Evolutionary conservation across 1,140 invertebrate species (phyloP).

Genomic region (Andrena cerasifolii): DNA sequence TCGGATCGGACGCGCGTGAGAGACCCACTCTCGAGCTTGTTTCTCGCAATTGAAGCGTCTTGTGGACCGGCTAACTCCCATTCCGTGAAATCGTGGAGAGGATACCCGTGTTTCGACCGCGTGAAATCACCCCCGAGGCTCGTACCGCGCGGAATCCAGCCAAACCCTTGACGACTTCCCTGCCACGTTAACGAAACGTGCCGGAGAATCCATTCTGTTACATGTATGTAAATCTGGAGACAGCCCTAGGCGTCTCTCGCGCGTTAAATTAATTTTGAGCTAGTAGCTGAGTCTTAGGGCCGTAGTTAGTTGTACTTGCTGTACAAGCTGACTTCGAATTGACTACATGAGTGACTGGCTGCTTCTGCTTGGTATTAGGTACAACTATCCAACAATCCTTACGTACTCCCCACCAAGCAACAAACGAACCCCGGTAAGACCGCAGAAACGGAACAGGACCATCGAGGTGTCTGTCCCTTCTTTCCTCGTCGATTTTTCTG

Average conservation of each 20-base stretch:
- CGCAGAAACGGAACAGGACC: conserved; percentile 5
- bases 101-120: conserved; percentile 52
- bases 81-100: conserved; percentile 49
- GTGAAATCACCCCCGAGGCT: conserved; percentile 35
- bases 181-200: conserved; percentile 33
- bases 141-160: conserved; percentile 5
- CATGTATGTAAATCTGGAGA: too few relatives aligned
- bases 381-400: too few relatives aligned
- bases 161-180: background rate
- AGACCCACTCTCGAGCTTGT: conserved; percentile 36
- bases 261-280: too few relatives aligned
- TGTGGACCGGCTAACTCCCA: conserved; percentile 54
- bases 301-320: too few relatives aligned
- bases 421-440: too few relatives aligned
- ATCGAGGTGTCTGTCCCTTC: background rate
- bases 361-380: too few relatives aligned
- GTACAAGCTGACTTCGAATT: too few relatives aligned
- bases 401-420: too few relatives aligned
- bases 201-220: background rate
- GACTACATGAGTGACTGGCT: too few relatives aligned
- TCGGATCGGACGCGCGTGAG: conserved; percentile 69
- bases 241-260: too few relatives aligned
- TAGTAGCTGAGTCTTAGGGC: too few relatives aligned
- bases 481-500: background rate
- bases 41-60: conserved; percentile 71